Conservation (phyloP, 2,797 vertebrate species). For the Gastrophryne carolinensis region DNA sequence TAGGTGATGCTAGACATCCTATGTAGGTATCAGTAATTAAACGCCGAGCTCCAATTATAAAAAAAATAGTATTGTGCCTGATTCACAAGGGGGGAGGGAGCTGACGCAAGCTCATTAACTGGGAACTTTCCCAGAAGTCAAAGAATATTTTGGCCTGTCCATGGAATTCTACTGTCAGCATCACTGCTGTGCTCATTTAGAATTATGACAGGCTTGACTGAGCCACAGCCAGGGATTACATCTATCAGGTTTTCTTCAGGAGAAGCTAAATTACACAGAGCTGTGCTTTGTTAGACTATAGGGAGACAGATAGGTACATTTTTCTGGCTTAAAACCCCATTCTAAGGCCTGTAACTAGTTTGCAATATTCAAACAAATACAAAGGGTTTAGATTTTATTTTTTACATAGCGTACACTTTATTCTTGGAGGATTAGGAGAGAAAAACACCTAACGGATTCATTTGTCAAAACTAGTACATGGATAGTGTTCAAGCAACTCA, state of each 20-base stretch:
- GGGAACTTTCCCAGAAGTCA: conserved; percentile 59
- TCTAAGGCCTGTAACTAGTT: conserved; percentile 11
- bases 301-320: conserved; percentile 14
- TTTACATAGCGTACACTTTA: background rate
- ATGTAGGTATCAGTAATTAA: too few species aligned
- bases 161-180: conserved; percentile 60
- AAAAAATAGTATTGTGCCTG: too few species aligned
- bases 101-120: too few species aligned
- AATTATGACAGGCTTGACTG: conserved; percentile 61
- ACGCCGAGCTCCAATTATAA: too few species aligned
- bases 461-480: background rate
- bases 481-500: background rate
- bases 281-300: conserved; percentile 45
- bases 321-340: conserved; percentile 23
- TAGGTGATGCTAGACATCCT: too few species aligned
- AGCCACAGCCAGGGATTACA: conserved; percentile 57
- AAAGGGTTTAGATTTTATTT: background rate
- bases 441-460: background rate
- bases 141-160: conserved; percentile 57
- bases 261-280: conserved; percentile 56
- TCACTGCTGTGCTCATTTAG: conserved; percentile 60
- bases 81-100: too few species aligned
- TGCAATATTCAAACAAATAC: conserved; percentile 34
- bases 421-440: background rate
- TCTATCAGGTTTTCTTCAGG: conserved; percentile 47